Base-by-base conservation (phyloP, 2,888 invertebrate genomes). In the Nomada goodeniana region DNA sequence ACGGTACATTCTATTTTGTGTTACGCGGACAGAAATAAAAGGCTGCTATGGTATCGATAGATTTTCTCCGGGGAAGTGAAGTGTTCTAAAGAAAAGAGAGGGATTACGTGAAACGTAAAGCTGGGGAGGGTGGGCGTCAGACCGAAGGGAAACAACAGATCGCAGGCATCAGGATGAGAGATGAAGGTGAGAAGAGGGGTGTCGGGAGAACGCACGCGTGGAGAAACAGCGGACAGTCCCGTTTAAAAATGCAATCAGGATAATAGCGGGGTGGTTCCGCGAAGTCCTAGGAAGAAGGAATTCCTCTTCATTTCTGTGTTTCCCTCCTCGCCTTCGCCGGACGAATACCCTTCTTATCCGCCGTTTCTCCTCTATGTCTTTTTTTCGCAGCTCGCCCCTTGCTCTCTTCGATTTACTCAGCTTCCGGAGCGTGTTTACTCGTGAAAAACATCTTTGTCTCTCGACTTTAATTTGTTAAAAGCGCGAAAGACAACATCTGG, bases 381-480 rank as follows among this genome's bases (percentile, higher is more conserved):
- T 52, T 52, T 63, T 68, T 55, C 36, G 59, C 52, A 64, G 36
- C 44, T 42, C 55, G 23, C 63, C 26, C 29, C 53, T 70, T 53
- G 44, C 52, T 64, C 76, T 64, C 80, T 60, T 63, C 76, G 57
- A 69, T 75, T 71, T 68, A 76, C 76, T 75, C 71, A 36, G 44
- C 71, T 57, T 65, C 69, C 61, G 77, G 74, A 73, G 70, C 64
- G 69, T 85, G 73, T 80, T 83, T 81, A 60, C 74, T 65, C 79
- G 78, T 55, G 80, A 83, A 83, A 84, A 85, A 81, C 77, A 65
- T 78, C 86, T 89, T 87, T 88, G 83, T 88, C 83, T 82, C 84
- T 79, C 70, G 78, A 86, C 88, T 91, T 91, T 92, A 91, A 92
- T 92, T 91, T 91, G 90, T 91, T 92, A 90, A 92, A 92, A 92